These are phyloP conservation scores for Bombus difficillimus DNA, from an alignment of 1,140 invertebrate species.

Conservation along the genomic window DNA sequence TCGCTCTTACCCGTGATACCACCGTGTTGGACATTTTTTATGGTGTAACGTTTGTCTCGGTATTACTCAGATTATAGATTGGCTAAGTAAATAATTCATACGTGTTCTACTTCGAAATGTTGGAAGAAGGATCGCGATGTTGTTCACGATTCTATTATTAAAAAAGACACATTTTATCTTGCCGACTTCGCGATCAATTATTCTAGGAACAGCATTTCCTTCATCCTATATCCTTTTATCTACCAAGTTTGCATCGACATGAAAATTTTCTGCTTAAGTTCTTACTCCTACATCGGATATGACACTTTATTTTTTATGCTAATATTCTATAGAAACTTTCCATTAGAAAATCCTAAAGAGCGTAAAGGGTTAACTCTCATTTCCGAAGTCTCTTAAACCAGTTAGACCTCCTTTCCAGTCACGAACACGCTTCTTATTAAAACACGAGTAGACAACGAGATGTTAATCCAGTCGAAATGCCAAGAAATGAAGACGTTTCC, in stretches of 20 bases:
- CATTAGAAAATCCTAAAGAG: too few species aligned
- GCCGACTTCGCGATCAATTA: too few species aligned
- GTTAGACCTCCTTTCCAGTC: not conserved
- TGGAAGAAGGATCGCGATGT: not conserved
- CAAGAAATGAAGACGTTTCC: slow-evolving; percentile 9
- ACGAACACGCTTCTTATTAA: not conserved
- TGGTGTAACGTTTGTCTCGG: not conserved
- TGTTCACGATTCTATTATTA: too few species aligned
- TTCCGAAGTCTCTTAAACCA: not conserved
- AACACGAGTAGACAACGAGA: slow-evolving; percentile 2
- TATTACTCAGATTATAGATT: not conserved
- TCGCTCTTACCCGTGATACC: not conserved
- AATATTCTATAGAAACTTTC: too few species aligned
- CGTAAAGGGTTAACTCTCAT: too few species aligned
- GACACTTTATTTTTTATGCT: too few species aligned
- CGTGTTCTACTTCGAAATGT: not conserved
- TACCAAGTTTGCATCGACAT: too few species aligned
- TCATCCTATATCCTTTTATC: too few species aligned
- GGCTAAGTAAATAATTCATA: not conserved
- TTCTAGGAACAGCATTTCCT: too few species aligned
- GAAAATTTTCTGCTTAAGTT: too few species aligned
- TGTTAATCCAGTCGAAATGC: slow-evolving; percentile 27
- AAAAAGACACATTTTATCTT: too few species aligned
- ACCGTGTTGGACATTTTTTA: not conserved
- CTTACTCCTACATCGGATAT: too few species aligned